A percentile compares a stretch with the other conserved stretches of the same genome.
Conservation (phyloP, 1,140 invertebrate genomes). For the Chironomus striatipennis region DNA sequence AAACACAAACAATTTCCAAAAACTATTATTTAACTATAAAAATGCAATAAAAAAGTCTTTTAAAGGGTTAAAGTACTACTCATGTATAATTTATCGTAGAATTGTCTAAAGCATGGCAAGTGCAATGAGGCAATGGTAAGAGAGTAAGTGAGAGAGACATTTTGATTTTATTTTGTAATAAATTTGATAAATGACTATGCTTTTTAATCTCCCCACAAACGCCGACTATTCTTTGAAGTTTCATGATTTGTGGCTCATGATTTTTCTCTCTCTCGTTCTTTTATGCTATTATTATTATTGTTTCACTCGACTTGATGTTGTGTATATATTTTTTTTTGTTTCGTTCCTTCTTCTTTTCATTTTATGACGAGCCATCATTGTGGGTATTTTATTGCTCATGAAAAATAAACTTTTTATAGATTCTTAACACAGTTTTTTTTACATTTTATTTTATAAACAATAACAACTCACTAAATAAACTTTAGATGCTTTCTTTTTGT, state of each 20-base stretch:
- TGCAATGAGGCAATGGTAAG: no score
- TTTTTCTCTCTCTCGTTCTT: no score
- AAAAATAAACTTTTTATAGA: neutral
- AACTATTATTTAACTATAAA: no score
- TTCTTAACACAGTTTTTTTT: slow-evolving; percentile 4
- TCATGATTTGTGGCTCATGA: neutral
- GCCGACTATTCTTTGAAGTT: neutral
- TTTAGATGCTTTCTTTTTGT: neutral
- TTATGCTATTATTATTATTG: no score
- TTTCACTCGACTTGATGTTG: neutral
- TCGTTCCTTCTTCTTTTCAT: neutral
- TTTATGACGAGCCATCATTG: neutral
- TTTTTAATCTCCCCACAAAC: slow-evolving; percentile 3
- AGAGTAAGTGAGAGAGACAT: neutral
- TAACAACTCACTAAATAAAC: neutral
- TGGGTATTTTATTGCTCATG: neutral
- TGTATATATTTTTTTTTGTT: neutral
- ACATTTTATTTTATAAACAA: slow-evolving; percentile 12
- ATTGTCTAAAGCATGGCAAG: no score
- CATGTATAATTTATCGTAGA: no score
- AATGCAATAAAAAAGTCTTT: no score
- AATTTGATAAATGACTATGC: neutral
- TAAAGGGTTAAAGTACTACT: no score
- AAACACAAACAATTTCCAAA: no score
- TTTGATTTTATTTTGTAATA: neutral